Percentiles rank a stretch among this genome's conserved stretches.
phyloP scores from a whole-genome alignment of 2,888 invertebrate genomes.

The Ganaspis brasiliensis region DNA sequence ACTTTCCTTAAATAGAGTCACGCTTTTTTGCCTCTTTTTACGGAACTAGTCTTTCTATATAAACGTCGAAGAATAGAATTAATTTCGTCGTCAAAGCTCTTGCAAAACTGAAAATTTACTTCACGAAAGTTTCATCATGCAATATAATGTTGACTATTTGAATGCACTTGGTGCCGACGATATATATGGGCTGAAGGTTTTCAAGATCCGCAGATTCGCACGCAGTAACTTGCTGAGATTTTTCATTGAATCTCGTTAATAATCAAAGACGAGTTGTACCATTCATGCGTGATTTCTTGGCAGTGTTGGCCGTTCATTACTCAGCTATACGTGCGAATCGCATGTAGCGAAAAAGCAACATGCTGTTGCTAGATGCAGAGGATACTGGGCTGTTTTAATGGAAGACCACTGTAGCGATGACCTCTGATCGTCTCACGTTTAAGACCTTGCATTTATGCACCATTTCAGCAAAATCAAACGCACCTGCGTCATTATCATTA shows the following conservation, averaged over 20 bases:
- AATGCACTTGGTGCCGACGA: no score
- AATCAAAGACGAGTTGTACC: conserved; percentile 55
- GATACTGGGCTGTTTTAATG: conserved; percentile 54
- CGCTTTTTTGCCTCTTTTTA: not conserved
- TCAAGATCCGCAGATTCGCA: not conserved
- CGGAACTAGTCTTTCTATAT: no score
- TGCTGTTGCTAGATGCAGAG: conserved; percentile 29
- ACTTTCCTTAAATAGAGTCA: conserved; percentile 4
- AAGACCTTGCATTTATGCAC: conserved; percentile 33
- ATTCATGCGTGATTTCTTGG: conserved; percentile 49
- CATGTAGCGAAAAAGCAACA: conserved; percentile 39
- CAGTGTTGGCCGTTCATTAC: conserved; percentile 46
- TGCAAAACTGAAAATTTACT: not conserved
- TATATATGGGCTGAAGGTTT: conserved; percentile 7
- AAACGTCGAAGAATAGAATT: no score
- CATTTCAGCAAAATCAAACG: conserved; percentile 35
- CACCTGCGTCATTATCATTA: conserved; percentile 36
- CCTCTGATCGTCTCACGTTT: conserved; percentile 43
- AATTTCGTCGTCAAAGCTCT: no score
- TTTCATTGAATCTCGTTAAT: conserved; percentile 52
- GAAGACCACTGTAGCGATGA: conserved; percentile 55
- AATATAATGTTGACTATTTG: not conserved
- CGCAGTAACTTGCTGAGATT: conserved; percentile 34
- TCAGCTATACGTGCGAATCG: conserved; percentile 41
- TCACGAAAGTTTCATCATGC: not conserved